A percentile compares a stretch with the other conserved stretches of the same genome.
Conservation (phyloP, 2,888 invertebrate species). For the Netelia melanura region DNA sequence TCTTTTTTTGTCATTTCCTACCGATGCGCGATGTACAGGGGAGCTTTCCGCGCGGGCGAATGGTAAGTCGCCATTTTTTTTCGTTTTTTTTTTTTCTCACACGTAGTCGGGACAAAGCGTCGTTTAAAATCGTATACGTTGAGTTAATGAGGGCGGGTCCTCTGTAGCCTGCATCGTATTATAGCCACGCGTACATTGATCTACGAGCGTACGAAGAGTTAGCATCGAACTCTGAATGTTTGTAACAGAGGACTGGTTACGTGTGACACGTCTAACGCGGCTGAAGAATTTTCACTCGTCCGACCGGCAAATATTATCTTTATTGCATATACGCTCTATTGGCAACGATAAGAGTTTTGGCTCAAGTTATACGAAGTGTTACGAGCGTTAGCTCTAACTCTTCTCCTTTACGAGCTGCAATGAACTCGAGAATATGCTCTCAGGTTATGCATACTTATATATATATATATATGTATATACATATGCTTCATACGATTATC, state of each 20-base stretch:
- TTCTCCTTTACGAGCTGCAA: constrained; percentile 51
- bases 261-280: constrained; percentile 19
- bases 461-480: neutral
- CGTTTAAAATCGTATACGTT: constrained; percentile 34
- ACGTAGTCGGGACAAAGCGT: constrained; percentile 33
- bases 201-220: neutral
- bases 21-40: constrained; percentile 58
- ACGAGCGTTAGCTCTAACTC: constrained; percentile 26
- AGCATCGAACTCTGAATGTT: neutral
- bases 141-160: constrained; percentile 30
- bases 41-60: constrained; percentile 53
- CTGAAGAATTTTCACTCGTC: constrained; percentile 40
- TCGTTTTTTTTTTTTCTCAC: constrained; percentile 26
- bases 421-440: constrained; percentile 27
- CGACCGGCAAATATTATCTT: constrained; percentile 54
- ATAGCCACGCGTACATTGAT: constrained; percentile 10
- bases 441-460: neutral
- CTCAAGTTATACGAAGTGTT: constrained; percentile 50
- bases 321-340: constrained; percentile 45
- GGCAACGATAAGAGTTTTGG: constrained; percentile 49
- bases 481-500: constrained; percentile 27
- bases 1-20: constrained; percentile 21
- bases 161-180: constrained; percentile 16
- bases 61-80: constrained; percentile 62
- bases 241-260: neutral